A percentile compares a stretch with the other conserved stretches of the same genome.
These are phyloP conservation scores for Dasyornis broadbenti DNA, from an alignment of 2,113 vertebrate species.

Conservation along the genomic window DNA sequence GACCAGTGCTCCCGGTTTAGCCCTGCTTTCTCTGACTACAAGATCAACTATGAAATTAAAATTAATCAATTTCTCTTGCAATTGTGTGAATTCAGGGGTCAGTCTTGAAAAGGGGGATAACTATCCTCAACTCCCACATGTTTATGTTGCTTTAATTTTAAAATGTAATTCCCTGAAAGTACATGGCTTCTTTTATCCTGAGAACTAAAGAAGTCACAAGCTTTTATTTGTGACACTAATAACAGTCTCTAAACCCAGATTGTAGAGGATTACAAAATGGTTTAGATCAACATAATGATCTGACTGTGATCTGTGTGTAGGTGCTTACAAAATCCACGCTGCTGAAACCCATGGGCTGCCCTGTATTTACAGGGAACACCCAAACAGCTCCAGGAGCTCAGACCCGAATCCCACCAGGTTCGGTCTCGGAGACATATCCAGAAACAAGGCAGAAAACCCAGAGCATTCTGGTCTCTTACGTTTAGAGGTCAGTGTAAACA, in stretches of 20 bases:
- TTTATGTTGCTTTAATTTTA: background rate
- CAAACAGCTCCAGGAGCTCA: background rate
- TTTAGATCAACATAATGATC: constrained; percentile 53
- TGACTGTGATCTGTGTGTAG: constrained; percentile 45
- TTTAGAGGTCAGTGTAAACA: background rate
- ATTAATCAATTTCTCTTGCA: background rate
- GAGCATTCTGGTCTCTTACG: background rate
- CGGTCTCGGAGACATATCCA: accelerated
- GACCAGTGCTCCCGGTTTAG: background rate
- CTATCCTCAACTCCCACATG: background rate
- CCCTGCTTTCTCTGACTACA: background rate
- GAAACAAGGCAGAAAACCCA: background rate
- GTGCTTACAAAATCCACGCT: constrained; percentile 18
- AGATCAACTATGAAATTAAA: background rate
- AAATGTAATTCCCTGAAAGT: background rate
- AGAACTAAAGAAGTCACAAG: constrained; percentile 43
- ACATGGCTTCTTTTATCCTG: background rate
- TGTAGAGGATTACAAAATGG: constrained; percentile 61
- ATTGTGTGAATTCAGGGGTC: background rate
- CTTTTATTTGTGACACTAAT: constrained; percentile 62
- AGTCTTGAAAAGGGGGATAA: background rate
- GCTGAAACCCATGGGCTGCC: background rate
- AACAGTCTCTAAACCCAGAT: constrained; percentile 60
- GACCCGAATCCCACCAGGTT: background rate
- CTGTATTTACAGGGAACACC: background rate